Evolutionary conservation across 2,113 vertebrate species (phyloP).

Genomic region (Hemichromis elongatus): DNA sequence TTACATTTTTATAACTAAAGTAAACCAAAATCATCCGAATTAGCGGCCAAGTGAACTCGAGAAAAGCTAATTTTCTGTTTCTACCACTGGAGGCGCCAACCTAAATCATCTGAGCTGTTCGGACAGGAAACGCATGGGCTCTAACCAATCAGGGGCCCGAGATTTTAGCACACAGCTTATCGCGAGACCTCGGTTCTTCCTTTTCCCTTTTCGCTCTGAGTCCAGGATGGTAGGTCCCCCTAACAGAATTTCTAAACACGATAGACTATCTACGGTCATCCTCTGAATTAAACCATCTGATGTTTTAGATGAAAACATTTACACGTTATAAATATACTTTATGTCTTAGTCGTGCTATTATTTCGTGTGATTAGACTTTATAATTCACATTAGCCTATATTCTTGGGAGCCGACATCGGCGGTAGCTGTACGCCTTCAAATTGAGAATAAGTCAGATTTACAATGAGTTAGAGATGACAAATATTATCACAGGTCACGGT

Average conservation of each 20-base stretch:
- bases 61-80: not conserved
- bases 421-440: not conserved
- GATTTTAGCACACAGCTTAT: conserved; percentile 58
- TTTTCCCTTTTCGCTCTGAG: conserved; percentile 76
- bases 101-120: not conserved
- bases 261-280: conserved; percentile 68
- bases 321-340: not conserved
- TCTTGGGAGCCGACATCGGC: not conserved
- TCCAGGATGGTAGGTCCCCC: conserved; percentile 78
- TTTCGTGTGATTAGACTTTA: not conserved
- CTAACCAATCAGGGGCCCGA: conserved; percentile 30
- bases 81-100: conserved; percentile 16
- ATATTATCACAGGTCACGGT: fast-evolving
- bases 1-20: not conserved
- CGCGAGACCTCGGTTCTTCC: conserved; percentile 71
- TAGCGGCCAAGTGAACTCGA: not conserved
- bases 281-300: not conserved
- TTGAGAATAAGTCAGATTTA: not conserved
- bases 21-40: not conserved
- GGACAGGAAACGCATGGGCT: not conserved
- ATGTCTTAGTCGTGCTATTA: not conserved
- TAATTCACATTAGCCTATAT: not conserved
- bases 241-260: not conserved
- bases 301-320: fast-evolving
- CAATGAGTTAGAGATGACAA: not conserved